Conservation (phyloP, 92 coral and sea anemone genomes). For the Parazoanthus atlanticus region DNA sequence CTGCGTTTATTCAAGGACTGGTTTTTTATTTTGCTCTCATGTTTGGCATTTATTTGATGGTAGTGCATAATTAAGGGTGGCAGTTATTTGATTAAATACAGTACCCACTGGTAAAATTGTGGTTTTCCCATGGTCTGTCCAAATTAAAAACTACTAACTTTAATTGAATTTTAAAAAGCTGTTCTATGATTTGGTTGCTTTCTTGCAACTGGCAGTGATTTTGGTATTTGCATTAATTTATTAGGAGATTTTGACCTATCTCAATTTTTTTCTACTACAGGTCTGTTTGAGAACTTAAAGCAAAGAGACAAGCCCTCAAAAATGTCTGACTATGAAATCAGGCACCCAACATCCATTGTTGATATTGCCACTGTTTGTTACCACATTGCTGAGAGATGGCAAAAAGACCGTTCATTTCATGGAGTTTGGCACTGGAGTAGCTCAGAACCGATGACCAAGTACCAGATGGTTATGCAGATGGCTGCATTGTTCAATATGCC, state of each 20-base stretch:
- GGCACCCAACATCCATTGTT: slow-evolving; percentile 81
- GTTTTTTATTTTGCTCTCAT: no score
- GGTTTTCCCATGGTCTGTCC: no score
- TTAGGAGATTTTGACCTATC: no score
- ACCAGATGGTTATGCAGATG: slow-evolving; percentile 73
- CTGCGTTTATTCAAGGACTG: no score
- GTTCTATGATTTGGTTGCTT: no score
- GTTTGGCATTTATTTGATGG: no score
- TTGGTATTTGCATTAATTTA: background rate
- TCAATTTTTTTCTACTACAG: slow-evolving; percentile 24
- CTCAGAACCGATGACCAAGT: slow-evolving; percentile 80
- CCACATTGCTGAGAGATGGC: slow-evolving; percentile 60
- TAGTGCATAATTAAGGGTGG: no score
- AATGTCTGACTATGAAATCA: slow-evolving; percentile 78
- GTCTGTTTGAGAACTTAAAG: slow-evolving; percentile 65
- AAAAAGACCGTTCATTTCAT: slow-evolving; percentile 31
- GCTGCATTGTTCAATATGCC: slow-evolving; percentile 71
- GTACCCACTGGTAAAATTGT: no score
- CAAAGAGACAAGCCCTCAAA: slow-evolving; percentile 52
- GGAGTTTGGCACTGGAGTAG: slow-evolving; percentile 91
- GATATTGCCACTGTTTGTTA: slow-evolving; percentile 71
- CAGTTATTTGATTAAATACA: no score
- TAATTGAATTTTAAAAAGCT: no score
- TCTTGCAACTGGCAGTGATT: no score
- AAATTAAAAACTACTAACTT: no score